Base-by-base conservation (phyloP, 1,140 invertebrate species). In the Sinonovacula constricta region DNA sequence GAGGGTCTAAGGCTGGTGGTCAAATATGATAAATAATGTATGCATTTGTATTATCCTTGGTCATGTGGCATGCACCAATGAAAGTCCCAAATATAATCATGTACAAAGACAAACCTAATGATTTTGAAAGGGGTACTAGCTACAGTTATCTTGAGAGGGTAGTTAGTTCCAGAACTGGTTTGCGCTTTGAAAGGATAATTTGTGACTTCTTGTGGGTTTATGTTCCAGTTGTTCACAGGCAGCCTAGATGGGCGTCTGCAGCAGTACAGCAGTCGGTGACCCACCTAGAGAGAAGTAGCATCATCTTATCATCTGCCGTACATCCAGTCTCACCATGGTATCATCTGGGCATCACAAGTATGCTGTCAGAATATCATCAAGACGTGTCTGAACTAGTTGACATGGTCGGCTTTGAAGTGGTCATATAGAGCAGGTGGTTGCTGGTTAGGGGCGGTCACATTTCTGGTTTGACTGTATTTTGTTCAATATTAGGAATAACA, bases 221-320 rank as follows among this genome's bases (percentile, higher is more conserved):
- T 65, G 28, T 76, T 82, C 71, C 60, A 79, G 76, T 59, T 82
- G 53, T 63, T 79, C 12, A 79, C 81, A 45, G 51, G 65, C 28
- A 76, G 76, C 54, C 56, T 82, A 31, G 76, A 79, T 71, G 81
- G 81, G 36, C 63, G 76, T 3, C 45, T 82, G 14, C 53, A 30
- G 30, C n/a, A 69, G n/a, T 82, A 76, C 60, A 69, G 49, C 28
- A 75, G 66, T 31, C 53, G 62, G 33, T 75, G 71, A 75, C 15
- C n/a, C n/a, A n/a, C n/a, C n/a, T n/a, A n/a, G n/a, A n/a, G n/a
- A n/a, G n/a, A n/a, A n/a, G n/a, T n/a, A n/a, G n/a, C n/a, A n/a
- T n/a, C n/a, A n/a, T n/a, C n/a, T n/a, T n/a, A n/a, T n/a, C n/a
- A n/a, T n/a, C n/a, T n/a, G n/a, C n/a, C n/a, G n/a, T n/a, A n/a